Evolutionary conservation across 2,797 vertebrate species (phyloP), one percentile per base, ranked within the genome.

Genomic region (Sebastes variabilis): DNA sequence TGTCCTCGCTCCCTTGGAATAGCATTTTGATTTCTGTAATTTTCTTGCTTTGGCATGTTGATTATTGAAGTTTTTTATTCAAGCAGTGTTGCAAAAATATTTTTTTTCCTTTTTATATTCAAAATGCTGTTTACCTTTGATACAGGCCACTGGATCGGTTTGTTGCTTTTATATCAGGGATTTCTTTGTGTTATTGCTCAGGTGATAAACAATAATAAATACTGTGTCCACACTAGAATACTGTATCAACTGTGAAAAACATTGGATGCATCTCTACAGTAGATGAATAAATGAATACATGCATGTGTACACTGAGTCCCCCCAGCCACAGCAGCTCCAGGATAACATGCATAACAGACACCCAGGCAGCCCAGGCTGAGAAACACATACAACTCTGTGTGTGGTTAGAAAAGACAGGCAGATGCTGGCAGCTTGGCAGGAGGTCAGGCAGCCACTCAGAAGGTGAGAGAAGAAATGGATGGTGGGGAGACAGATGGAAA

Each of bases 401-500:
- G 29, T 22, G 12, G 27, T 58, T 25, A 55, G 18, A 68, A 72
- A 30, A 71, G 27, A 68, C 38, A 67, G 52, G 69, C 46, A 58
- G 34, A 77, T 69, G 58, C 58, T 83, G 67, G 32, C 30, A 66
- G 42, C 54, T 36, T 54, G 14, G 52, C 55, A 55, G 42, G 56
- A 75, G 80, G 74, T 82, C 80, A 77, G 38, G 58, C 29, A 75
- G 42, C 42, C 54, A 56, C 32, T 76, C 52, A 32, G 49, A 64
- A 62, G 49, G 71, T 60, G 75, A 81, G n/a, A 49, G 10, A 72
- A 56, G 49, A 46, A 60, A 56, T 30, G 11, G 49, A 29, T 52
- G 27, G 34, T 77, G 13, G 54, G 20, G 25, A 69, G 32, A 83
- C 83, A 82, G 85, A 89, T 77, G 77, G 88, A 88, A 30, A 70